These are phyloP conservation scores for Chrysolina americana DNA, from an alignment of 2,888 invertebrate species.

Conservation along the genomic window DNA sequence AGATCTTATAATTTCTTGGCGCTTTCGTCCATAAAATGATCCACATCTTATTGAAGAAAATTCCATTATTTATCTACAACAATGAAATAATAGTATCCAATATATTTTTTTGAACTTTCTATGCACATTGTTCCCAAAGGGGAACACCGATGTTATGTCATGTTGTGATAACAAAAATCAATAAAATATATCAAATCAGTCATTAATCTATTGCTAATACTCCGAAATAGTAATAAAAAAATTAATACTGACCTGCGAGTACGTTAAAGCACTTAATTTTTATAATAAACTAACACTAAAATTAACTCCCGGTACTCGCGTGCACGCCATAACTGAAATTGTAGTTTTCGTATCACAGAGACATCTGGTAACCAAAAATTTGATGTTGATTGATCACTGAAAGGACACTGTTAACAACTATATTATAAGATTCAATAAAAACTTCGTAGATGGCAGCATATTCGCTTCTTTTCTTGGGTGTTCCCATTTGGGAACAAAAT, in stretches of 20 bases:
- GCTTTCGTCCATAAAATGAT: too few relatives aligned
- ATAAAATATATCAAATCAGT: not conserved
- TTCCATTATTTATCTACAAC: not conserved
- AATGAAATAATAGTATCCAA: not conserved
- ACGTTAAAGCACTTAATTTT: not conserved
- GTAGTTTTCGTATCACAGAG: not conserved
- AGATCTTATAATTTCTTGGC: too few relatives aligned
- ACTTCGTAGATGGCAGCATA: too few relatives aligned
- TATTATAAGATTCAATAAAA: too few relatives aligned
- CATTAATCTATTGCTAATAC: not conserved
- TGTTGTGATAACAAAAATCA: not conserved
- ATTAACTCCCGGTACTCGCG: not conserved
- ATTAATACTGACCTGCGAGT: not conserved
- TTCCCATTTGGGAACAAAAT: too few relatives aligned
- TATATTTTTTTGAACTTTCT: not conserved
- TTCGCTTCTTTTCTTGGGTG: too few relatives aligned
- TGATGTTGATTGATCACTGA: not conserved
- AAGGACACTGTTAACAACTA: not conserved
- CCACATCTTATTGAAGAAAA: not conserved
- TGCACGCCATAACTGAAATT: not conserved
- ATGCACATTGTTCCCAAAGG: not conserved
- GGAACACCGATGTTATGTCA: not conserved
- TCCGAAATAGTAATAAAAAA: not conserved
- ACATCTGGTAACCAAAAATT: not conserved
- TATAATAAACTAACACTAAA: not conserved